Evolutionary conservation across 2,888 invertebrate species (phyloP), one percentile per base, ranked within the genome.

Genomic region (Tineola bisselliella): DNA sequence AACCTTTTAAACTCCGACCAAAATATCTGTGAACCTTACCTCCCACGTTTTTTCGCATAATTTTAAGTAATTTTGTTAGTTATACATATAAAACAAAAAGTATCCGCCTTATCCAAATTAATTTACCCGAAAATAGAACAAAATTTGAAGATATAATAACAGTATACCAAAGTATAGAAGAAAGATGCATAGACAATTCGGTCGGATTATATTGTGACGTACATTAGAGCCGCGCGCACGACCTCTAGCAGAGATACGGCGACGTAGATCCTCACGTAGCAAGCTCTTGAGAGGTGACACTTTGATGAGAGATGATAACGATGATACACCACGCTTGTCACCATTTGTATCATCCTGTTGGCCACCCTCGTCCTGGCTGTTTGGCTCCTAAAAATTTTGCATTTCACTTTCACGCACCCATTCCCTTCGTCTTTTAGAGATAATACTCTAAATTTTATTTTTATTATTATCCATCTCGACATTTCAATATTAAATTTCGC

Each of bases 221-320:
- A 86, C 86, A 69, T 84, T 80, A 62, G 78, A 76, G 66, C 76
- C 81, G 62, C 90, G 84, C 66, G 88, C 89, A 69, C 89, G 89
- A 60, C 91, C 91, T 69, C 92, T 87, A 48, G 91, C 92, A 63
- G 92, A 91, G 69, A 94, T 91, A 75, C 94, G 92, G 64, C 94
- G 88, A 74, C 94, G 93, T 68, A 95, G 84, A 80, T 95, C 95
- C 75, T 95, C 95, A 60, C 95, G 89, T 64, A 95, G 86, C 65
- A 95, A 82, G 68, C 94, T 94, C 79, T 95, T 95, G 66, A 95
- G 84, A 64, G 95, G 95, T 61, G 95, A 95, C 66, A 92, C 90
- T 87, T 94, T 94, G 72, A 94, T 94, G 69, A 94, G 79, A 62
- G 94, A 93, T 65, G 93, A 92, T 66, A 93, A 86, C 75, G 90